Evolutionary conservation across 2,797 vertebrate genomes (phyloP).

Genomic region (Scyliorhinus canicula): DNA sequence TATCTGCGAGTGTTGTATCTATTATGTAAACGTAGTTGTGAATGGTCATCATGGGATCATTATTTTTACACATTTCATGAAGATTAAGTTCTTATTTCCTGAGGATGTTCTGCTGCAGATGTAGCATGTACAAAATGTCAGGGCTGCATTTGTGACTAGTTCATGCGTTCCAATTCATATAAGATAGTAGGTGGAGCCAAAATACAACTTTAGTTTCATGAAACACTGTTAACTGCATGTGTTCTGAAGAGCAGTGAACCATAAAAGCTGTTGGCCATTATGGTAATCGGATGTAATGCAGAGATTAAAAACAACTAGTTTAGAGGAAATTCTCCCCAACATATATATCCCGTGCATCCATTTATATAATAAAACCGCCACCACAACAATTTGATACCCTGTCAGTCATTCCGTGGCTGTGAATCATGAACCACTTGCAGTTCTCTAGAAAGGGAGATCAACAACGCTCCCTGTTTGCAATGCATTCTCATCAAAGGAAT

Average conservation of each 20-base stretch:
- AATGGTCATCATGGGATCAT: background rate
- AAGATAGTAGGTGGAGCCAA: background rate
- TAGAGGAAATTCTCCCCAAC: background rate
- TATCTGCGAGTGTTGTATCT: background rate
- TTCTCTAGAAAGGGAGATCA: too few species aligned
- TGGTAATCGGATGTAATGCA: background rate
- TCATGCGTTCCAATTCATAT: background rate
- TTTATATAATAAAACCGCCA: background rate
- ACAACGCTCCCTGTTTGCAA: too few species aligned
- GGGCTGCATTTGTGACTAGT: background rate
- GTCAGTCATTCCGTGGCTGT: too few species aligned
- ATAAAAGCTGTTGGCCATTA: background rate
- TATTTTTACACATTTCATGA: constrained; percentile 20
- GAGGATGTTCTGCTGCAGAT: background rate
- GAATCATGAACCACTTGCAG: too few species aligned
- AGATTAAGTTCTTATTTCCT: background rate
- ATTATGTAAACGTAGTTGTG: background rate
- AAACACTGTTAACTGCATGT: background rate
- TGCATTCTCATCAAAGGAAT: too few species aligned
- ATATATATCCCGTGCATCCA: background rate
- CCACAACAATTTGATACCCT: background rate
- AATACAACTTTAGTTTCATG: background rate
- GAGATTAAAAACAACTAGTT: background rate
- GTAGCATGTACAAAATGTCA: background rate
- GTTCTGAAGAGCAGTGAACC: background rate